Evolutionary conservation across 2,888 invertebrate species (phyloP).

Genomic region (Unio pictorum): DNA sequence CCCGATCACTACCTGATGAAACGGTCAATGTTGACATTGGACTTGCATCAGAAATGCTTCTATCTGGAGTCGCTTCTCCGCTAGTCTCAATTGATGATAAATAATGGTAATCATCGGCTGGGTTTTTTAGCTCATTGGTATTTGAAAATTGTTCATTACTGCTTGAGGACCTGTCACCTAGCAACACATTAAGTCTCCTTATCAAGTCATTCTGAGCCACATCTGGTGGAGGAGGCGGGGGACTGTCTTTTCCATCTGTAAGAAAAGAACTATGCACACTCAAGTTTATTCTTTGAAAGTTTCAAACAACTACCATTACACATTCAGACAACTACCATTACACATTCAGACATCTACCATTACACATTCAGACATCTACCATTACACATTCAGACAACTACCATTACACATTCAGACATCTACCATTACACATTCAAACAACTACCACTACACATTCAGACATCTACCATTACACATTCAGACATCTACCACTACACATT

Average conservation of each 20-base stretch:
- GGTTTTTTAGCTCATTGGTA: constrained; percentile 17
- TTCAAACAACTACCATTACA: too few relatives aligned
- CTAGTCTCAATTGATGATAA: constrained; percentile 76
- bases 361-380: too few relatives aligned
- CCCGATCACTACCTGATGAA: constrained; percentile 82
- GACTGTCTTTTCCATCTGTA: constrained; percentile 45
- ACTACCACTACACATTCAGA: too few relatives aligned
- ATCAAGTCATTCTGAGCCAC: constrained; percentile 84
- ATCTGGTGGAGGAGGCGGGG: constrained; percentile 70
- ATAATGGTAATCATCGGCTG: constrained; percentile 70
- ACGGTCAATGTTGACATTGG: constrained; percentile 92
- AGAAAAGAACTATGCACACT: background rate
- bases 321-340: too few relatives aligned
- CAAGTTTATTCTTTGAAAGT: too few relatives aligned
- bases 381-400: too few relatives aligned
- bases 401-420: too few relatives aligned
- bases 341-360: too few relatives aligned
- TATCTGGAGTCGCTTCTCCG: constrained; percentile 75
- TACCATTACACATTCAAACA: too few relatives aligned
- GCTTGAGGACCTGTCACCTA: constrained; percentile 78
- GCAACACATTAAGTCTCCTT: constrained; percentile 85
- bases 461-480: too few relatives aligned
- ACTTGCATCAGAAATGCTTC: constrained; percentile 85
- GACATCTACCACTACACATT: too few relatives aligned
- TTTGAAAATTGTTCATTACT: constrained; percentile 5